Percentiles rank a stretch among this genome's conserved stretches.
Conservation (phyloP, 1,140 invertebrate species). For the Hesperophylax magnus region DNA sequence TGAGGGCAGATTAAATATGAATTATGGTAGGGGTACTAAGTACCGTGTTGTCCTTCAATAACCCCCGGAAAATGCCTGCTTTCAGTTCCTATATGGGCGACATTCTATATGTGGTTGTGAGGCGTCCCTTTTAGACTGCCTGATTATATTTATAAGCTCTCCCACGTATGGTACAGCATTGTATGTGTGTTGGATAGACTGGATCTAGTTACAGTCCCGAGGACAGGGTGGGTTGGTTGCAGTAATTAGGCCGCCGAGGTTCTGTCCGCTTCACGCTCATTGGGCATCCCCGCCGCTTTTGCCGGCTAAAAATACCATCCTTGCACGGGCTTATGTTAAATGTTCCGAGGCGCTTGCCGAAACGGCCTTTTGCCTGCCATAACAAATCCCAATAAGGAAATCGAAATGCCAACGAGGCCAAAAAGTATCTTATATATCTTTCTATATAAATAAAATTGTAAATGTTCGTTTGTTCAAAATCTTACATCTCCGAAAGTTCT, state of each 20-base stretch:
- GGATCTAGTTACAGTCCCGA: neutral
- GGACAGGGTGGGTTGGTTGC: neutral
- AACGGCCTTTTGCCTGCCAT: too few species aligned
- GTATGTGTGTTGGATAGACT: too few species aligned
- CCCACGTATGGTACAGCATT: neutral
- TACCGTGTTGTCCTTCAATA: neutral
- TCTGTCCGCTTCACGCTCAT: neutral
- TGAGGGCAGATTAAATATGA: neutral
- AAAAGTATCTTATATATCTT: too few species aligned
- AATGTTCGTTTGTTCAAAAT: too few species aligned
- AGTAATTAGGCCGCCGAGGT: neutral
- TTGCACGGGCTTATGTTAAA: too few species aligned
- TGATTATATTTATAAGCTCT: neutral
- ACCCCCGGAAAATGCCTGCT: neutral
- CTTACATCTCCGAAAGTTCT: too few species aligned
- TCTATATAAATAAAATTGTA: too few species aligned
- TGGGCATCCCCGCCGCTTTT: too few species aligned
- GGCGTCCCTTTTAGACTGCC: neutral
- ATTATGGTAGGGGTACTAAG: neutral
- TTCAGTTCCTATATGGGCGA: neutral
- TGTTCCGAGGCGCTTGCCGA: too few species aligned
- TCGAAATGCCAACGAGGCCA: too few species aligned
- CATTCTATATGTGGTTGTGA: neutral
- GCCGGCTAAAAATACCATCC: constrained; percentile 2
- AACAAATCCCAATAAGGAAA: too few species aligned